phyloP scores from a whole-genome alignment of 2,888 invertebrate genomes.

The Rosalia funebris region DNA sequence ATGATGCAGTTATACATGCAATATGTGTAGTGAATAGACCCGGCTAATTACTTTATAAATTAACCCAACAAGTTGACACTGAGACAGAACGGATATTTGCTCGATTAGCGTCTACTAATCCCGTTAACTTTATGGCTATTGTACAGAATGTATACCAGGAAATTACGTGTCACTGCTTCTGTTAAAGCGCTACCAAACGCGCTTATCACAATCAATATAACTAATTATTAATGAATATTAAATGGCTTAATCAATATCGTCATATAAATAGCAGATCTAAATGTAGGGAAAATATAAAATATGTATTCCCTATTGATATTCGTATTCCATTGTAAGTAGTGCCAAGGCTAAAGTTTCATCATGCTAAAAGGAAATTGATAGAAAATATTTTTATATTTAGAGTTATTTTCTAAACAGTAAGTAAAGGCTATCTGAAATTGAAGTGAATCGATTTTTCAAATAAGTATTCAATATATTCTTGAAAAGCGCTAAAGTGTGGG shows the following conservation, averaged over 20 bases:
- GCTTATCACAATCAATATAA: constrained; percentile 11
- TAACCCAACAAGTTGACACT: constrained; percentile 23
- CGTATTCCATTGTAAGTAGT: no score
- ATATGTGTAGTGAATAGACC: neutral
- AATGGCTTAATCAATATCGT: constrained; percentile 14
- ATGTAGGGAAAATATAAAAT: neutral
- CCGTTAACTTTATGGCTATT: constrained; percentile 16
- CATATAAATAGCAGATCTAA: neutral
- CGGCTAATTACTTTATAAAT: constrained; percentile 25
- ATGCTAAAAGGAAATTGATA: no score
- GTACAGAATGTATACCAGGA: constrained; percentile 34
- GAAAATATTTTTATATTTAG: no score
- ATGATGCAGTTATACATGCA: neutral
- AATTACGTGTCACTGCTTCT: constrained; percentile 37
- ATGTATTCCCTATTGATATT: neutral
- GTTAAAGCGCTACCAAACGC: constrained; percentile 5
- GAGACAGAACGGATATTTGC: constrained; percentile 37
- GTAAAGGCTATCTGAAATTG: no score
- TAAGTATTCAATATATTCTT: no score
- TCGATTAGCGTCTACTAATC: constrained; percentile 31
- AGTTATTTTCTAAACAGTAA: no score
- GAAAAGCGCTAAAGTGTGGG: no score
- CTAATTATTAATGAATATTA: constrained; percentile 22
- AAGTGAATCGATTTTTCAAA: no score
- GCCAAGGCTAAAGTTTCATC: no score